Evolutionary conservation across 2,797 vertebrate genomes (phyloP).

Genomic region (Benthosema pterotum): DNA sequence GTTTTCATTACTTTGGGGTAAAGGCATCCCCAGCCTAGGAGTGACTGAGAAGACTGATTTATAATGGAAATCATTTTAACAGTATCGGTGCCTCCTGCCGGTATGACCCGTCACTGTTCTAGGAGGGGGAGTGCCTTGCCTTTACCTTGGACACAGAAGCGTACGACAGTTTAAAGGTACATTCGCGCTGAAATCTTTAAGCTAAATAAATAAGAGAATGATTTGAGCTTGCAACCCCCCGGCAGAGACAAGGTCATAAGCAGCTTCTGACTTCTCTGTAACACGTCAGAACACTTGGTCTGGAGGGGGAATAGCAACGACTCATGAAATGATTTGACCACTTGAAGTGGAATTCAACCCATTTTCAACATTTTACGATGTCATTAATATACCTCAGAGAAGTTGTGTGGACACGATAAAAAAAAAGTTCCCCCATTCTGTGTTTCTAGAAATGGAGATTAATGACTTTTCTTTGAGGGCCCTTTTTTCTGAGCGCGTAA

Average conservation of each 20-base stretch:
- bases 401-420: too few species aligned
- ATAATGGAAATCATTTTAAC: conserved; percentile 53
- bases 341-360: too few species aligned
- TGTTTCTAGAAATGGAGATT: too few species aligned
- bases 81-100: too few species aligned
- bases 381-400: too few species aligned
- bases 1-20: conserved; percentile 43
- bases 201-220: conserved; percentile 28
- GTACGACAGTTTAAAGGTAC: conserved; percentile 40
- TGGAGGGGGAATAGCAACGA: conserved; percentile 57
- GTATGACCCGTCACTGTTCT: conserved; percentile 38
- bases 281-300: conserved; percentile 78
- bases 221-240: conserved; percentile 58
- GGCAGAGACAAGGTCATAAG: conserved; percentile 71
- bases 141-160: conserved; percentile 54
- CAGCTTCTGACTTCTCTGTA: conserved; percentile 88
- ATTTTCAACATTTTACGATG: too few species aligned
- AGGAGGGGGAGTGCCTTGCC: conserved; percentile 46
- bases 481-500: too few species aligned
- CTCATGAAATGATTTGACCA: background rate
- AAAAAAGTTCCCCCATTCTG: too few species aligned
- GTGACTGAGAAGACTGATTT: conserved; percentile 40
- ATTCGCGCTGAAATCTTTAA: conserved; percentile 39
- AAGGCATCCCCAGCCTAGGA: conserved; percentile 60
- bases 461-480: too few species aligned